Evolutionary conservation across 2,797 vertebrate genomes (phyloP).

Genomic region (Setipinna tenuifilis): DNA sequence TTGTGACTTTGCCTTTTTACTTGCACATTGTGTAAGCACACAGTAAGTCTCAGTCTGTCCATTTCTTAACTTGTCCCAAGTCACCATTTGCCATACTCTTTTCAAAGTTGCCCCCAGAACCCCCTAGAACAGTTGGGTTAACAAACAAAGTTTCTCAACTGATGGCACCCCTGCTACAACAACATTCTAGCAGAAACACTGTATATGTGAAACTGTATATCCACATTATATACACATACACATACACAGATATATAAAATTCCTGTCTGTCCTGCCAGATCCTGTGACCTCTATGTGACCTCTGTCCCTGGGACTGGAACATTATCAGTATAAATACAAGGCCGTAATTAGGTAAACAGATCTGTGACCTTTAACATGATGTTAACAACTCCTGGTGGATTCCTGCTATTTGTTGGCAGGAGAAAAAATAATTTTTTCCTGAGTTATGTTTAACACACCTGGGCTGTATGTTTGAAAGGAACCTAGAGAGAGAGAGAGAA

Average conservation of each 20-base stretch:
- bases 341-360: background rate
- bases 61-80: no score
- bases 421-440: background rate
- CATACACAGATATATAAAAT: background rate
- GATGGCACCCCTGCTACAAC: no score
- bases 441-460: background rate
- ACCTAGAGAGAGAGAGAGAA: background rate
- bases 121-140: no score
- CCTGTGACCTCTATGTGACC: conserved; percentile 25
- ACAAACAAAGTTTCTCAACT: no score
- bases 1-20: no score
- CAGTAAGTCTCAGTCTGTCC: no score
- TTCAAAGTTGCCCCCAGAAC: no score
- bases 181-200: no score
- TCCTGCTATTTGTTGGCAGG: background rate
- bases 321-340: conserved; percentile 27
- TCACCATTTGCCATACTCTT: no score
- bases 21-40: no score
- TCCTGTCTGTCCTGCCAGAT: background rate
- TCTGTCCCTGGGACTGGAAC: background rate
- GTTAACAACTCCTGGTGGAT: background rate
- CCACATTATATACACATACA: no score
- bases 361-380: background rate
- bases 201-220: no score
- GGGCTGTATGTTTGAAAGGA: background rate